phyloP scores from a whole-genome alignment of 2,113 vertebrate genomes.

The Ornithorhynchus anatinus region DNA sequence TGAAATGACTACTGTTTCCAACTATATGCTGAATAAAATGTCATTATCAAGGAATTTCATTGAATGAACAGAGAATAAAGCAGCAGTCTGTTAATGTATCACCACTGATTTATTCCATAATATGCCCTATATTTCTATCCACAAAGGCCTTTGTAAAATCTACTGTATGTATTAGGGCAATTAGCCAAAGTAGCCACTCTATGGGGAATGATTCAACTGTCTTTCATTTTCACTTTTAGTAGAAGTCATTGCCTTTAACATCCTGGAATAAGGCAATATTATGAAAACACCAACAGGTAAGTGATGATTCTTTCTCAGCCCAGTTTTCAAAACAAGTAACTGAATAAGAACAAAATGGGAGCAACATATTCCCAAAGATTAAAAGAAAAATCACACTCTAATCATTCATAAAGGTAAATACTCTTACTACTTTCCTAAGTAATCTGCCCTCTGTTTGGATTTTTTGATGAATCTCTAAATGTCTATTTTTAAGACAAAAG shows the following conservation, averaged over 20 bases:
- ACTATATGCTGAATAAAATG: conserved; percentile 35
- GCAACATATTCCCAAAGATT: not conserved
- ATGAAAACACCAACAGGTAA: not conserved
- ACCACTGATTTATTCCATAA: conserved; percentile 42
- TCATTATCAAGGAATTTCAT: conserved; percentile 40
- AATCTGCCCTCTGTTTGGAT: not conserved
- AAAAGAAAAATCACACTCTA: not conserved
- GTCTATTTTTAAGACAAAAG: too few species aligned
- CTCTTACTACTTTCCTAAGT: not conserved
- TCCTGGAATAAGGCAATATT: accelerated
- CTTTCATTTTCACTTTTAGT: not conserved
- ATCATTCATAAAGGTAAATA: not conserved
- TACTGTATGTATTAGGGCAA: conserved; percentile 19
- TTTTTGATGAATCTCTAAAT: too few species aligned
- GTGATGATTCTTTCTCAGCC: not conserved
- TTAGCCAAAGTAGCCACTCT: conserved; percentile 10
- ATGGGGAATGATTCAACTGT: conserved; percentile 7
- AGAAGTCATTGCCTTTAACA: not conserved
- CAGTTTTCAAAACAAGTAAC: not conserved
- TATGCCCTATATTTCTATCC: conserved; percentile 30
- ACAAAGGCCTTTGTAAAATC: conserved; percentile 34
- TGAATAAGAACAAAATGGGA: not conserved
- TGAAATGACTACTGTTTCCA: conserved; percentile 36
- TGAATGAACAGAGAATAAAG: conserved; percentile 22
- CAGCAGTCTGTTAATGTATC: conserved; percentile 33